phyloP scores from a whole-genome alignment of 2,797 vertebrate genomes.

The Bradypodion ventrale region DNA sequence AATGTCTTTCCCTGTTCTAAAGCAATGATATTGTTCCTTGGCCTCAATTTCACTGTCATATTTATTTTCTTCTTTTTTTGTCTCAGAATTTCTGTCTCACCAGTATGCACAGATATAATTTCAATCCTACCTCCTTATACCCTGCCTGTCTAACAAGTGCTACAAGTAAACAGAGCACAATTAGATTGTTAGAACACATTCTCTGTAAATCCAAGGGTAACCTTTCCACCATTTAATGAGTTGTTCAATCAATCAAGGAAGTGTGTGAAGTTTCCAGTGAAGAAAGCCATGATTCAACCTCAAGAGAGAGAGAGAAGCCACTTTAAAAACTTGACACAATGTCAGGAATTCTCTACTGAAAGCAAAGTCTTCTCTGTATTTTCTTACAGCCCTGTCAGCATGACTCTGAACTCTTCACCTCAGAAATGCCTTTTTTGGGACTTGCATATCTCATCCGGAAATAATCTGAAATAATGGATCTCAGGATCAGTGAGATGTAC shows the following conservation, averaged over 20 bases:
- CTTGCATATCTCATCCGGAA: background rate
- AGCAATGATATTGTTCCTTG: background rate
- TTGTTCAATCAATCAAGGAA: constrained; percentile 23
- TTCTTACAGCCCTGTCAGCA: constrained; percentile 9
- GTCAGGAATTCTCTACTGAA: background rate
- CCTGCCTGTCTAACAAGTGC: background rate
- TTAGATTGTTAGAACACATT: constrained; percentile 9
- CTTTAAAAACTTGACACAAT: constrained; percentile 1
- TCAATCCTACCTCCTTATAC: background rate
- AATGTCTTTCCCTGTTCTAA: background rate
- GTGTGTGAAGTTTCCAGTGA: constrained; percentile 1
- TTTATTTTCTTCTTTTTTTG: background rate
- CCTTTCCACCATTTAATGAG: constrained; percentile 11
- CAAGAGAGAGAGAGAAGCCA: constrained; percentile 8
- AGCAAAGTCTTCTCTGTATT: background rate
- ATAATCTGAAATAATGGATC: background rate
- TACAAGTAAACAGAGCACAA: background rate
- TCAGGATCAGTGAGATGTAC: background rate
- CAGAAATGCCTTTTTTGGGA: background rate
- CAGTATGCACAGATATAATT: background rate
- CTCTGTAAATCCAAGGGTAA: constrained; percentile 24
- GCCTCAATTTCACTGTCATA: background rate
- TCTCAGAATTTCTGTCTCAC: background rate
- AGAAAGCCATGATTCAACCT: constrained; percentile 34
- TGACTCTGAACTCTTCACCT: background rate